phyloP scores from a whole-genome alignment of 2,888 invertebrate species.

The Heliconius ethilla region DNA sequence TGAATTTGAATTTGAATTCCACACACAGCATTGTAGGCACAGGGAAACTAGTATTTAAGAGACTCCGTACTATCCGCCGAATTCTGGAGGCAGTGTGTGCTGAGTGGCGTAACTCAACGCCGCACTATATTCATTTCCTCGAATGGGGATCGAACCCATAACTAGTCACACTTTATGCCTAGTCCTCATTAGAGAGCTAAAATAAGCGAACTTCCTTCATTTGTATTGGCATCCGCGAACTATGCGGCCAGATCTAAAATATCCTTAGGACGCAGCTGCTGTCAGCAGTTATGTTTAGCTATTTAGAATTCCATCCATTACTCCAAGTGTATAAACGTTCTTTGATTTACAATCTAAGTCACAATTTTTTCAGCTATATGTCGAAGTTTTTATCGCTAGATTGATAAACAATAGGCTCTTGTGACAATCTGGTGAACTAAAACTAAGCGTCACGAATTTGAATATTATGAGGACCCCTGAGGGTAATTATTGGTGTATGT shows the following conservation, averaged over 20 bases:
- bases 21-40: no score
- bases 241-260: slow-evolving; percentile 17
- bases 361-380: not conserved
- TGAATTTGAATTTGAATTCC: no score
- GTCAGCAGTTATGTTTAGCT: not conserved
- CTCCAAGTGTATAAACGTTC: not conserved
- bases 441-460: not conserved
- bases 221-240: no score
- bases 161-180: no score
- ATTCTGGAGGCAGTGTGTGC: no score
- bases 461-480: not conserved
- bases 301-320: not conserved
- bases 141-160: no score
- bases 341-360: not conserved
- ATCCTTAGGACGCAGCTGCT: slow-evolving; percentile 11
- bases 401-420: not conserved
- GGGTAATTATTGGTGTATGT: no score
- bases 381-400: not conserved
- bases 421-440: not conserved
- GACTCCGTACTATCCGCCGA: no score
- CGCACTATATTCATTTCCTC: no score
- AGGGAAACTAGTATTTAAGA: no score
- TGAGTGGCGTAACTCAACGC: no score
- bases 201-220: slow-evolving; percentile 5
- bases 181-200: not conserved